Base-by-base conservation (phyloP, 2,888 invertebrate genomes). In the Atethmia centrago region DNA sequence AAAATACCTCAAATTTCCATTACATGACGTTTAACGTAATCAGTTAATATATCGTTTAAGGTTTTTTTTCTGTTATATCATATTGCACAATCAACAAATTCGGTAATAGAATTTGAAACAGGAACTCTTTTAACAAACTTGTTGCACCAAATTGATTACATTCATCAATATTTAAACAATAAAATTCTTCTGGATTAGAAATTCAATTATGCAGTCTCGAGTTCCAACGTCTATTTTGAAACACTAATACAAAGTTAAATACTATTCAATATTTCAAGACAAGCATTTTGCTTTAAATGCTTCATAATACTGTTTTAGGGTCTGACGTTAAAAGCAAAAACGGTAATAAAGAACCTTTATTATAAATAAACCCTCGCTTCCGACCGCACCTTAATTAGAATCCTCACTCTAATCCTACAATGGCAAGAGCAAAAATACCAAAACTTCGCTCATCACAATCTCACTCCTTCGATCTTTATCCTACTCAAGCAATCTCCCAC, bases 401-500 rank as follows among this genome's bases (percentile, higher is more conserved):
- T 65, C 62, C 68, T 63, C 66, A 56, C 74, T 79, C 71, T 76
- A 75, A 78, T 45, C 65, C 64, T 85, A 84, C 51, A 78, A 49
- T 82, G 75, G 74, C 76, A 74, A 74, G 85, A 86, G 85, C 77
- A 66, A 82, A 77, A 47, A 62, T 68, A 73, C 63, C 31, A 64
- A 83, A 42, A 56, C 25, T 51, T 77, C 56, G 45, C 74, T 74
- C 74, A 36, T 62, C 36, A 69, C 51, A 56, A 70, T 55, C 59
- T 66, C 55, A 55, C 10, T 70, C 63, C 63, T 61, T 63, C 51
- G 65, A 71, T 67, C 49, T 69, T 65, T 77, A 79, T 72, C 77
- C 72, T 79, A 88, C 51, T 77, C 75, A 85, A 87, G 80, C 80
- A 58, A 72, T 28, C 75, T 67, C 63, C 74, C 63, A 83, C 66